Conservation (phyloP, 2,888 invertebrate species). For the Meloe dianella region DNA sequence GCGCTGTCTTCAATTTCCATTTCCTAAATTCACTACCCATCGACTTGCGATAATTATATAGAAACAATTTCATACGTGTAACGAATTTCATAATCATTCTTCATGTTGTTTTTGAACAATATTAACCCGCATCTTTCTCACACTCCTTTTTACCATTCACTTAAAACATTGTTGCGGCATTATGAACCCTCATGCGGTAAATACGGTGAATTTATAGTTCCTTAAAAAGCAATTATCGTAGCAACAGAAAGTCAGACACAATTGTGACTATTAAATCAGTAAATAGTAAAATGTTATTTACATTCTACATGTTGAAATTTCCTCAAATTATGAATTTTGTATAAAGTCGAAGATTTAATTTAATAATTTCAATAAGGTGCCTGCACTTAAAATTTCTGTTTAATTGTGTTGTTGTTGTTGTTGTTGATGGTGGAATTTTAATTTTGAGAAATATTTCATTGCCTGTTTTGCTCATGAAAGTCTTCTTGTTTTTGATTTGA, state of each 20-base stretch:
- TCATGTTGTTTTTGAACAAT: neutral
- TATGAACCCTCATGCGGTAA: slow-evolving; percentile 44
- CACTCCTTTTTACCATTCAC: slow-evolving; percentile 25
- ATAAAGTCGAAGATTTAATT: slow-evolving; percentile 5
- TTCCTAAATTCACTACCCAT: neutral
- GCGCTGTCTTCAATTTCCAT: no score
- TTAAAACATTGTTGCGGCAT: slow-evolving; percentile 41
- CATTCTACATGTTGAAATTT: slow-evolving; percentile 11
- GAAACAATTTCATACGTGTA: neutral
- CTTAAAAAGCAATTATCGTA: slow-evolving; percentile 52
- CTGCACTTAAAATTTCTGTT: neutral
- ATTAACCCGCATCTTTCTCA: neutral
- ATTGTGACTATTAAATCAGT: slow-evolving; percentile 48
- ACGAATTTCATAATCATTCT: neutral
- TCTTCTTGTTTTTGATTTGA: neutral
- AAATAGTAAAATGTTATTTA: slow-evolving; percentile 16
- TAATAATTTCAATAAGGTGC: neutral
- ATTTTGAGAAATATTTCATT: neutral
- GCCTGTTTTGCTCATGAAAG: neutral
- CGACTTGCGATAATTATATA: neutral
- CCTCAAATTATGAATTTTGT: slow-evolving; percentile 19
- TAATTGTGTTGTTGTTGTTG: neutral
- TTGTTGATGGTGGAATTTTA: no score
- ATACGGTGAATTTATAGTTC: slow-evolving; percentile 51
- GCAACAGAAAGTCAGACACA: slow-evolving; percentile 31